These are phyloP conservation scores for Psilopogon haemacephalus DNA, from an alignment of 2,113 vertebrate genomes.

Conservation along the genomic window DNA sequence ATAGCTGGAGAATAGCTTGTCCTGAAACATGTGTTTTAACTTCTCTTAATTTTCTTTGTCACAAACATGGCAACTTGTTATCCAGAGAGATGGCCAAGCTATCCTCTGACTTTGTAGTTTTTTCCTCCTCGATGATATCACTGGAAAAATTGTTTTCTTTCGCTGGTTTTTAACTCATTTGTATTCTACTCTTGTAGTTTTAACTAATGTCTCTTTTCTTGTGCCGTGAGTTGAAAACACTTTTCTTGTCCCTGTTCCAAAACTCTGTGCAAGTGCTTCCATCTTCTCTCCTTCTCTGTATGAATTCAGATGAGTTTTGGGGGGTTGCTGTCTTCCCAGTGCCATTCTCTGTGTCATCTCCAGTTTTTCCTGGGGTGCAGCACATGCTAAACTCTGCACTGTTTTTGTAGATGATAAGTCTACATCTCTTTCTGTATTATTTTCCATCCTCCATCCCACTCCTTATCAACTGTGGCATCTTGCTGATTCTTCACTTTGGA, in stretches of 20 bases:
- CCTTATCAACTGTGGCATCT: background rate
- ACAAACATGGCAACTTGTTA: background rate
- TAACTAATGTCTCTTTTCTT: background rate
- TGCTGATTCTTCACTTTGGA: background rate
- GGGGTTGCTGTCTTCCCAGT: background rate
- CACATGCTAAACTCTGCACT: background rate
- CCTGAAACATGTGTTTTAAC: background rate
- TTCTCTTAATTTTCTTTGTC: background rate
- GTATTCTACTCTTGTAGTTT: slow-evolving; percentile 32
- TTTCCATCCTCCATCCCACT: background rate
- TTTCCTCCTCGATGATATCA: background rate
- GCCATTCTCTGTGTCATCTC: background rate
- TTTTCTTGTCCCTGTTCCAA: background rate
- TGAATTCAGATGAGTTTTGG: background rate
- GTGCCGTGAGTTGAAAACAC: background rate
- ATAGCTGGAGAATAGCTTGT: background rate
- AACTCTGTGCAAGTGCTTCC: background rate
- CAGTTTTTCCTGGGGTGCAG: background rate
- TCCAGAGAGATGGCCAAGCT: background rate
- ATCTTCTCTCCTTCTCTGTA: background rate
- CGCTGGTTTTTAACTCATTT: slow-evolving; percentile 12
- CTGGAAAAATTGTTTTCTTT: background rate
- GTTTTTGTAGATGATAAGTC: background rate
- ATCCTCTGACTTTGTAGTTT: slow-evolving; percentile 25
- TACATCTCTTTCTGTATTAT: background rate